Conservation (phyloP, 1,140 invertebrate species). For the Polypedilum pembai region DNA sequence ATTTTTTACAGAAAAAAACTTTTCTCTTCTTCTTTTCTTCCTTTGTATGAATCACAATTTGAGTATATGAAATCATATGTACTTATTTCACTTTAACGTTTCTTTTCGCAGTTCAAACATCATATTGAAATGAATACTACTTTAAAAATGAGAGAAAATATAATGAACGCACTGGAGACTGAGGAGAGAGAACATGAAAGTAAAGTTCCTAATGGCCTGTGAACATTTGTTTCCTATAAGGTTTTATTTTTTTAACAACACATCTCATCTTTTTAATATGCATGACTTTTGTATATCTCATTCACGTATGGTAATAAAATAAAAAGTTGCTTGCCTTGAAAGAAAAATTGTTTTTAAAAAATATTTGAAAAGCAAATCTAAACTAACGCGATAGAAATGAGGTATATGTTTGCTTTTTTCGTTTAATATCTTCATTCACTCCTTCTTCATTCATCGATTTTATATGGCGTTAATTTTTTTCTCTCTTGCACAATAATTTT, state of each 20-base stretch:
- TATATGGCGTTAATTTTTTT: constrained; percentile 24
- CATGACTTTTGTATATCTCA: constrained; percentile 7
- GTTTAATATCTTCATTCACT: neutral
- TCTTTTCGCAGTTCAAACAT: no score
- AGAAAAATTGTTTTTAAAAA: neutral
- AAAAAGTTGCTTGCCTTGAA: constrained; percentile 11
- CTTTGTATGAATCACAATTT: no score
- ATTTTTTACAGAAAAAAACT: no score
- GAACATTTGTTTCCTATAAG: constrained; percentile 18
- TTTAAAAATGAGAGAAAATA: no score
- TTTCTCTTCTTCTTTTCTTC: no score
- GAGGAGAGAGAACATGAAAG: neutral
- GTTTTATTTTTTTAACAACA: constrained; percentile 1
- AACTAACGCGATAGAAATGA: neutral
- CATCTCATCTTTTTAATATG: neutral
- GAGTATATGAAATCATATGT: no score
- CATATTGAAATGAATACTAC: no score
- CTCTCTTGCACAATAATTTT: neutral
- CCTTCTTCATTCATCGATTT: neutral
- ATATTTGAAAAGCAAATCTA: neutral
- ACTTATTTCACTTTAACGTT: no score
- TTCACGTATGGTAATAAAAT: constrained; percentile 7
- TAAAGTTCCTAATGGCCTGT: constrained; percentile 12
- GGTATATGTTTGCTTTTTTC: constrained; percentile 12
- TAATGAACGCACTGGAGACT: no score